phyloP scores from a whole-genome alignment of 2,113 vertebrate species.

The Dendrocopos noguchii region DNA sequence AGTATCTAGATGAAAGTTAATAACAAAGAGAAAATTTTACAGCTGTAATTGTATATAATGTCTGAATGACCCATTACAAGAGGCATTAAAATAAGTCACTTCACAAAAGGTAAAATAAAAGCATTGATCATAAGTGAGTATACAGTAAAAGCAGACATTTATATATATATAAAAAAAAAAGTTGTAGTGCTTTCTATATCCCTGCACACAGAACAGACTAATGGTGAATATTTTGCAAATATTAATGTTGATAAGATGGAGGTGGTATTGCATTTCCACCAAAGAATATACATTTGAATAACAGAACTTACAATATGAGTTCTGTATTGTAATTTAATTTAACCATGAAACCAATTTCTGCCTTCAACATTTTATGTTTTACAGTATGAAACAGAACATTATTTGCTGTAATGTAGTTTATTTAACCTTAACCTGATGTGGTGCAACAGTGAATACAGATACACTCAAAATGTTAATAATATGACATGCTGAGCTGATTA shows the following conservation, averaged over 20 bases:
- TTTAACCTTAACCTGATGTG: slow-evolving; percentile 77
- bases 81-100: slow-evolving; percentile 1
- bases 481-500: slow-evolving; percentile 76
- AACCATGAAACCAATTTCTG: slow-evolving; percentile 66
- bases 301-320: slow-evolving; percentile 34
- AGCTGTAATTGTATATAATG: slow-evolving; percentile 5
- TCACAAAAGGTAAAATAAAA: slow-evolving; percentile 4
- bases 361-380: slow-evolving; percentile 70
- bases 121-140: not conserved
- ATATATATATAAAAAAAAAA: not conserved
- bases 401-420: slow-evolving; percentile 73
- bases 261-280: slow-evolving; percentile 15
- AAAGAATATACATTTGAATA: slow-evolving; percentile 44
- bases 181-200: not conserved
- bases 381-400: slow-evolving; percentile 65
- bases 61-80: slow-evolving; percentile 14
- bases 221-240: slow-evolving; percentile 25
- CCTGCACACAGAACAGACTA: not conserved
- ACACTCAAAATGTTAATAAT: slow-evolving; percentile 75
- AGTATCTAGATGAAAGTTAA: not conserved
- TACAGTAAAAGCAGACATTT: not conserved
- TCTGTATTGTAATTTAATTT: slow-evolving; percentile 68
- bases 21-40: not conserved
- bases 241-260: not conserved
- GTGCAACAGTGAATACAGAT: slow-evolving; percentile 69